Percentiles rank a stretch among this genome's conserved stretches.
phyloP scores from a whole-genome alignment of 2,888 invertebrate species.

The Synanthedon andrenaeformis region DNA sequence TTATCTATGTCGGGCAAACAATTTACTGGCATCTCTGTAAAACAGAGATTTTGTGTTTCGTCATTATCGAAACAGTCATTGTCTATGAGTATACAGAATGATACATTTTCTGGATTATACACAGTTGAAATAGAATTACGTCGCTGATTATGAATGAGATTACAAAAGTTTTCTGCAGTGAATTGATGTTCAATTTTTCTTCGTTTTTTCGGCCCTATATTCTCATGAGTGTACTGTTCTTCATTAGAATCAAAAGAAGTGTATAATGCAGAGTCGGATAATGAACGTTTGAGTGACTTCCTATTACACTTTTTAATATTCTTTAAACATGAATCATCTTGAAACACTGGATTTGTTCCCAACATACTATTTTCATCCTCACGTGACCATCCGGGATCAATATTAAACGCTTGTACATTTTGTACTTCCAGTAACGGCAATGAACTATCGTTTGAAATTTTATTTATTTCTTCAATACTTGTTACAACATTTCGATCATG shows the following conservation, averaged over 20 bases:
- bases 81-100: constrained; percentile 56
- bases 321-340: neutral
- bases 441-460: neutral
- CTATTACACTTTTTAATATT: constrained; percentile 8
- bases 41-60: constrained; percentile 37
- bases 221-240: constrained; percentile 13
- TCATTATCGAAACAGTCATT: constrained; percentile 47
- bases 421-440: neutral
- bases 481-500: neutral
- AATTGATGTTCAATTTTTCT: constrained; percentile 28
- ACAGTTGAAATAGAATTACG: constrained; percentile 53
- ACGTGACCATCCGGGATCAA: neutral
- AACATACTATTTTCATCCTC: neutral
- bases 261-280: constrained; percentile 51
- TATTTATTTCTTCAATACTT: neutral
- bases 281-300: constrained; percentile 40
- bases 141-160: constrained; percentile 39
- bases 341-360: neutral
- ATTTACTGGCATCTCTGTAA: constrained; percentile 34
- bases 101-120: constrained; percentile 48
- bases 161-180: constrained; percentile 28
- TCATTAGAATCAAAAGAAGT: constrained; percentile 16
- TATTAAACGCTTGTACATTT: neutral
- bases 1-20: constrained; percentile 22
- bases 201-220: constrained; percentile 29